Base-by-base conservation (phyloP, 2,797 vertebrate genomes). In the Coregonus suidteri region DNA sequence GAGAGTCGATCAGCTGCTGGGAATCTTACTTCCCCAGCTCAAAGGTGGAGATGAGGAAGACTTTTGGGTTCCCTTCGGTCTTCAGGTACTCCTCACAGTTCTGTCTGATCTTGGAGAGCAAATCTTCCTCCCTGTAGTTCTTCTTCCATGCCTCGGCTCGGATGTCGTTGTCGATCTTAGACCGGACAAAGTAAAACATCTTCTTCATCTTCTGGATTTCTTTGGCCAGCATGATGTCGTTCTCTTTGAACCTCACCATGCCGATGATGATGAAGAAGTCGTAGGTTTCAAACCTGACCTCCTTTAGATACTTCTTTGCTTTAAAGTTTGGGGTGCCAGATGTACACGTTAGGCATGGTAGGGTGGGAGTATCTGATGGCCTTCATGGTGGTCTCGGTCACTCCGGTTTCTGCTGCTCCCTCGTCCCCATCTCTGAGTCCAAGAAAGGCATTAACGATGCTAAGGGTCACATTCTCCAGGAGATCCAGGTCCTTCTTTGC, bases 261-360 rank as follows among this genome's bases (percentile, higher is more conserved):
- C 5, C 66, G 1, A 85, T 51, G 15, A 87, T 83, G 41, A 87
- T 77, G 73, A 85, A 87, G 74, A 87, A 85, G 72, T 87, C 80
- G 34, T 73, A 85, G 6, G 30, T 77, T 20, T 79, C 6, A 67
- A 80, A 69, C 73, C 0, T 34, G 31, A 34, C 31, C 31, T 80
- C 77, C 34, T 83, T 79, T n/a, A 85, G 73, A n/a, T 85, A 91
- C 5, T 70, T 78, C 41, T 79, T 74, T 1, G 77, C 77, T 41
- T 75, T 71, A 16, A 88, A 85, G 14, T 85, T 87, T 7, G 81
- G 73, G 5, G 56, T 87, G 84, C 82, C 82, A 87, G 20, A 87
- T 18, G 35, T 56, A 74, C 3, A 88, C 82, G 15, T 79, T 80
- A 34, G 85, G 73, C 75, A 83, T 67, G 37, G 16, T 54, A 30